Evolutionary conservation across 2,888 invertebrate genomes (phyloP), one percentile per base, ranked within the genome.

Genomic region (Iselma pallidipennis): DNA sequence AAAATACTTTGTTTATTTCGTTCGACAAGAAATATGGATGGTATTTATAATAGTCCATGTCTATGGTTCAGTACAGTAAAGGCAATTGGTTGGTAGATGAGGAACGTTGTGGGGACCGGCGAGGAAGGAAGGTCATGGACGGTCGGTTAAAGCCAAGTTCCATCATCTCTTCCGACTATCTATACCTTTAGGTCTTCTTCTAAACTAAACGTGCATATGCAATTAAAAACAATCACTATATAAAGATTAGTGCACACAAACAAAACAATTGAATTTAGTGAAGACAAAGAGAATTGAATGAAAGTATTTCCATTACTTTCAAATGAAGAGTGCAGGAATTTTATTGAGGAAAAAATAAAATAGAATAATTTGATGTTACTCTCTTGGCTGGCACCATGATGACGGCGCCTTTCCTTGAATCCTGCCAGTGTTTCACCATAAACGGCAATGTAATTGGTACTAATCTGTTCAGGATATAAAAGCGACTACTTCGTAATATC

Each of bases 51-150:
- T 37, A 37, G 37, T 16, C 16, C 7, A 37, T 37, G 37, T 10
- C 31, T 37, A 61, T 48, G 33, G 61, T 57, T 19, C 42, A 48
- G 28, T 59, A 31, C 37, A 62, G 62, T 62, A 59, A 62, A 61
- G 49, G 25, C 49, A 37, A 21, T 49, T 29, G 42, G 29, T 31
- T 31, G 49, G 28, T 62, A 66, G 62, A 57, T 54, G 70, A 64
- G 69, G 69, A 63, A 61, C 59, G 68, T 42, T 65, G 70, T 62
- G 71, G 61, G 72, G 67, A 59, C 61, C 64, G 67, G 67, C 59
- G 74, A 68, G 73, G 76, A 71, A 76, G 78, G 78, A 78, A 79
- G 78, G 79, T 78, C 79, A 78, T 76, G 81, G 81, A 79, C 81
- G 81, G 78, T 80, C 80, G 79, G 71, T 68, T 70, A 71, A 67